Conservation (phyloP, 2,113 vertebrate genomes). For the Galeopterus variegatus region DNA sequence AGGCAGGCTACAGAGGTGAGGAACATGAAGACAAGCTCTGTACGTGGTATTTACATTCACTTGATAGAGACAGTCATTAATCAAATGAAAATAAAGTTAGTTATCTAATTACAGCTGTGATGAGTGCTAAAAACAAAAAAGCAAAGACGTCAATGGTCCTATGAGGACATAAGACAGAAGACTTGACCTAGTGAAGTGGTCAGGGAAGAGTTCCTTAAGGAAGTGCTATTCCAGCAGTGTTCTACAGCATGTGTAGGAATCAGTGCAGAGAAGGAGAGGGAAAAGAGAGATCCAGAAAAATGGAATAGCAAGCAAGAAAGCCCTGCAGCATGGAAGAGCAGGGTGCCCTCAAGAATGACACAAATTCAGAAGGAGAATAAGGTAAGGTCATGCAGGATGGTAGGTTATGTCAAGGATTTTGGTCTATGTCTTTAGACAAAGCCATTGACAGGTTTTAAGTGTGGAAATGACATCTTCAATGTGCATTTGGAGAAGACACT, state of each 20-base stretch:
- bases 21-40: not conserved
- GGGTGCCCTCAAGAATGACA: not conserved
- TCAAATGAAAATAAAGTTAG: not conserved
- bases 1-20: not conserved
- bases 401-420: not conserved
- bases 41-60: not conserved
- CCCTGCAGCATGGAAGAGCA: not conserved
- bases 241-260: not conserved
- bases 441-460: not conserved
- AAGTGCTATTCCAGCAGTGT: not conserved
- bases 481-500: slow-evolving; percentile 10
- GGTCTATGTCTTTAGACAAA: not conserved
- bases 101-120: not conserved
- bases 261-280: not conserved
- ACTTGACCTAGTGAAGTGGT: not conserved
- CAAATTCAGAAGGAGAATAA: not conserved
- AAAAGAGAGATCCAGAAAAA: not conserved
- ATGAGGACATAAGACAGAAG: not conserved
- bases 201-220: not conserved
- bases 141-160: not conserved
- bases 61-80: not conserved
- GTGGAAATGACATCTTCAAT: not conserved
- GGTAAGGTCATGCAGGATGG: not conserved
- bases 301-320: not conserved
- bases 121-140: not conserved